Conservation (phyloP, 37 sponge, comb jelly and placozoan species). For the Lycopodina hypogea region DNA sequence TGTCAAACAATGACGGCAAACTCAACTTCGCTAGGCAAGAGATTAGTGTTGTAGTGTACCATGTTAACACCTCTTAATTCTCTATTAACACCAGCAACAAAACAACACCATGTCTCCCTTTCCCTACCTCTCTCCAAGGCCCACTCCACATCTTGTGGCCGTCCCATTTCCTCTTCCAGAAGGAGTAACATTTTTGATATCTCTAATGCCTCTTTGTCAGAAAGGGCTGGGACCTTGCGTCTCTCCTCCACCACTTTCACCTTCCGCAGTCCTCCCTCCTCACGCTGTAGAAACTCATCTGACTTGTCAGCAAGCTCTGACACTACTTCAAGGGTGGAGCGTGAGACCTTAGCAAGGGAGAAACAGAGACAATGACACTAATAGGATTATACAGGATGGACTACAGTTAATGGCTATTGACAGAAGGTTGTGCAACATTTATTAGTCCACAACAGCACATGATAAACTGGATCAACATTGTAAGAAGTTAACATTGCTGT, state of each 20-base stretch:
- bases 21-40: no score
- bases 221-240: slow-evolving; percentile 43
- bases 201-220: slow-evolving; percentile 49
- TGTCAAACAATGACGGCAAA: no score
- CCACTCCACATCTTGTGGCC: slow-evolving; percentile 89
- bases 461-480: no score
- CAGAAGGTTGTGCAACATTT: no score
- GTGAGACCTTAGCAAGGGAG: slow-evolving; percentile 47
- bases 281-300: slow-evolving; percentile 63
- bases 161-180: slow-evolving; percentile 66
- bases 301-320: slow-evolving; percentile 53
- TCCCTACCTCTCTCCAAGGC: slow-evolving; percentile 58
- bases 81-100: no score
- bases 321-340: slow-evolving; percentile 38
- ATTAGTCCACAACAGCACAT: no score
- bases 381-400: no score
- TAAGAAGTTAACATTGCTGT: no score
- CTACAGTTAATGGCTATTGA: no score
- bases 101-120: not conserved
- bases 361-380: no score
- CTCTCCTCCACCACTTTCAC: slow-evolving; percentile 41
- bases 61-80: no score
- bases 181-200: slow-evolving; percentile 61
- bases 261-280: slow-evolving; percentile 54
- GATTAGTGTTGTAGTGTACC: no score